phyloP scores from a whole-genome alignment of 2,113 vertebrate genomes.

The Scophthalmus maximus region DNA sequence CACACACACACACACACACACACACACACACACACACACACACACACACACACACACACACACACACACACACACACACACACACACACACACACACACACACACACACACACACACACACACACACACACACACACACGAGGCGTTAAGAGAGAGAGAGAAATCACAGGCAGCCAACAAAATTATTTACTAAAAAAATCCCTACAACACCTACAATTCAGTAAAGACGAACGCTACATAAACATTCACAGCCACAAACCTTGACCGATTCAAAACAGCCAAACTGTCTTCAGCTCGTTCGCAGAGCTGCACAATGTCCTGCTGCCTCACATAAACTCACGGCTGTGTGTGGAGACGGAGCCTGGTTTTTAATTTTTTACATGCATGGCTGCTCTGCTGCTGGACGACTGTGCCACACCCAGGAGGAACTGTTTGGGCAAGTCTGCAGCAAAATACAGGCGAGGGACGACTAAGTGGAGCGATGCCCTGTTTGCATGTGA shows the following conservation, averaged over 20 bases:
- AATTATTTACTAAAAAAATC: neutral
- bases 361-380: slow-evolving; percentile 20
- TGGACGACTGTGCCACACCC: slow-evolving; percentile 53
- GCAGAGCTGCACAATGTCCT: neutral
- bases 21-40: too few relatives aligned
- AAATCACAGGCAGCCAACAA: neutral
- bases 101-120: neutral
- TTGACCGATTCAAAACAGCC: slow-evolving; percentile 25
- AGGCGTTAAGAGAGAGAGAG: neutral
- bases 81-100: neutral
- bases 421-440: slow-evolving; percentile 34
- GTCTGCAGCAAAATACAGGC: slow-evolving; percentile 37
- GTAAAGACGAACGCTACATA: neutral
- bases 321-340: neutral
- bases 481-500: slow-evolving; percentile 11
- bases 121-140: neutral
- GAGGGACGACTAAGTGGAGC: slow-evolving; percentile 17
- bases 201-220: neutral
- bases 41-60: neutral
- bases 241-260: slow-evolving; percentile 17
- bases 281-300: neutral
- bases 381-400: slow-evolving; percentile 33
- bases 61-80: neutral
- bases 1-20: too few relatives aligned
- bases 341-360: neutral